A percentile compares a stretch with the other conserved stretches of the same genome.
Conservation (phyloP, 2,113 vertebrate species). For the Pygoscelis adeliae region DNA sequence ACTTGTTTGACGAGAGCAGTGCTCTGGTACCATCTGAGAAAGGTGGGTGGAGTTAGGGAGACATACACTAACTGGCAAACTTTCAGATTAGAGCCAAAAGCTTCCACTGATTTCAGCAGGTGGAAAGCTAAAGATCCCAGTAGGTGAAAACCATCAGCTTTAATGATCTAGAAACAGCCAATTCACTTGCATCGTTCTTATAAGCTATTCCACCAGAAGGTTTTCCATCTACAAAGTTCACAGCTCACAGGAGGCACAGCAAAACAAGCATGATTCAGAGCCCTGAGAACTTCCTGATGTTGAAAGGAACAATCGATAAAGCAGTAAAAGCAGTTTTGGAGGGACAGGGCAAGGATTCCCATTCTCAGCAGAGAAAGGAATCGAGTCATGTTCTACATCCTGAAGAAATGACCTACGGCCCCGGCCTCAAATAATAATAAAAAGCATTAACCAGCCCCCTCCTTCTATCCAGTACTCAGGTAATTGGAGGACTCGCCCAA, state of each 20-base stretch:
- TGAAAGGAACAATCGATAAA: not conserved
- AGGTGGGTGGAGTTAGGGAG: not conserved
- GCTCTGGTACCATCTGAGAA: not conserved
- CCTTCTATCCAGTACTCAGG: not conserved
- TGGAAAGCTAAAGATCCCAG: not conserved
- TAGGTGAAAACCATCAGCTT: not conserved
- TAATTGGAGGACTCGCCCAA: not conserved
- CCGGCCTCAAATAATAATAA: not conserved
- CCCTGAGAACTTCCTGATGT: not conserved
- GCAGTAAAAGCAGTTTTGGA: not conserved
- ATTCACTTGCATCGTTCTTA: not conserved
- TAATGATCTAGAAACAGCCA: not conserved
- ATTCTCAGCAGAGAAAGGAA: not conserved
- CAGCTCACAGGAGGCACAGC: not conserved
- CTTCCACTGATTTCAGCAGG: not conserved
- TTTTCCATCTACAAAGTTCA: not conserved
- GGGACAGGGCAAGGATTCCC: not conserved
- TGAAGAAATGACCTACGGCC: not conserved
- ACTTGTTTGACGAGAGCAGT: not conserved
- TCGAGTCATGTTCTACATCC: not conserved
- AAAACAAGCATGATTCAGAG: not conserved
- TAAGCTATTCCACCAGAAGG: not conserved
- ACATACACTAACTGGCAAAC: not conserved
- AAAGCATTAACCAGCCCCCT: not conserved
- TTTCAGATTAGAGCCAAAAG: not conserved